phyloP scores from a whole-genome alignment of 1,140 invertebrate genomes.

The Ceratina calcarata region DNA sequence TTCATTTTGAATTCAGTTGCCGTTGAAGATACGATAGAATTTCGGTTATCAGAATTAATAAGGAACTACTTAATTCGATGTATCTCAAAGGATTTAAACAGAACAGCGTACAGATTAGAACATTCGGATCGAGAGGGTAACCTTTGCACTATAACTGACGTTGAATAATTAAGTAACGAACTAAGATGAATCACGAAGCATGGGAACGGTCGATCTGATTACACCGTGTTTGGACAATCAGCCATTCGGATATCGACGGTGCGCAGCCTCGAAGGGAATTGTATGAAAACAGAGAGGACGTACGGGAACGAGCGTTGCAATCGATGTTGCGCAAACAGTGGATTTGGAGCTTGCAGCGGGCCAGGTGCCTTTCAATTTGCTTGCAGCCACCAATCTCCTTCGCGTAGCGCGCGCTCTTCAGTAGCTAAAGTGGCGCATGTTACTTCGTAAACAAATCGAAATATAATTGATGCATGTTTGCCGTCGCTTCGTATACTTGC shows the following conservation, averaged over 20 bases:
- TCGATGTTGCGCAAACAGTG: constrained; percentile 13
- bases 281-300: neutral
- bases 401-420: too few species aligned
- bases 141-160: too few species aligned
- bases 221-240: too few species aligned
- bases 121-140: too few species aligned
- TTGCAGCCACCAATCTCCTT: too few species aligned
- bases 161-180: too few species aligned
- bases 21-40: neutral
- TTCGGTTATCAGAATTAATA: neutral
- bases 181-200: too few species aligned
- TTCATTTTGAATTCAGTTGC: too few species aligned
- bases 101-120: too few species aligned
- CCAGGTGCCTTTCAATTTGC: constrained; percentile 26
- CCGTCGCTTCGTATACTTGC: constrained; percentile 19
- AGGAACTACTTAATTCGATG: neutral
- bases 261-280: neutral
- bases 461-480: constrained; percentile 15
- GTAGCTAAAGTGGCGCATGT: neutral
- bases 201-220: too few species aligned
- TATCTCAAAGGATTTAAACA: too few species aligned
- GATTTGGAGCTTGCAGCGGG: neutral
- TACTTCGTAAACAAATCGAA: constrained; percentile 42
- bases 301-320: neutral
- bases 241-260: neutral